A percentile compares a stretch with the other conserved stretches of the same genome.
Conservation (phyloP, 1,140 invertebrate genomes). For the Aphidius gifuensis region DNA sequence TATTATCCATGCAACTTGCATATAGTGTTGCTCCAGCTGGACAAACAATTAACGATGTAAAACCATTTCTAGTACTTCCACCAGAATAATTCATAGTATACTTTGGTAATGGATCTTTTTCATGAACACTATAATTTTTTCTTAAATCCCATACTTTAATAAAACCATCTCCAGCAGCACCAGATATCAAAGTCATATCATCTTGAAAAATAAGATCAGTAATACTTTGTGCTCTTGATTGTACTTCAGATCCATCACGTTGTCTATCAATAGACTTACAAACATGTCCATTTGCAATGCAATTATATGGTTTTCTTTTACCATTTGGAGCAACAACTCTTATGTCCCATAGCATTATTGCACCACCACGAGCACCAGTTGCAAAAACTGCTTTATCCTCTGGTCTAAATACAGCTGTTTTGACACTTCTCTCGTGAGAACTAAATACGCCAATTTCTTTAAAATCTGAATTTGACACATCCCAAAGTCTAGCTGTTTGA, state of each 20-base stretch:
- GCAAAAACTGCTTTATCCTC: constrained; percentile 74
- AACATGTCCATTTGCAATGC: constrained; percentile 62
- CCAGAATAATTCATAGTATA: constrained; percentile 70
- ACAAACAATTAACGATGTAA: constrained; percentile 75
- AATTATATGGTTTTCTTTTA: constrained; percentile 58
- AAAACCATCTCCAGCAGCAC: constrained; percentile 76
- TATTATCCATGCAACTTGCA: constrained; percentile 81
- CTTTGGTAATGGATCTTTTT: constrained; percentile 68
- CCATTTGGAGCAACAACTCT: constrained; percentile 51
- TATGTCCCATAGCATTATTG: constrained; percentile 80
- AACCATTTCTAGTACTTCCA: constrained; percentile 68
- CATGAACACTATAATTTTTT: constrained; percentile 71
- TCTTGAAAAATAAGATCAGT: constrained; percentile 79
- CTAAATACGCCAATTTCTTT: constrained; percentile 60
- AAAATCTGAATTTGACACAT: constrained; percentile 57
- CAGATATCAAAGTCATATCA: constrained; percentile 72
- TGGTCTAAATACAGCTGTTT: constrained; percentile 70
- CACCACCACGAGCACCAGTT: constrained; percentile 79
- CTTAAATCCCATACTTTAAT: constrained; percentile 87
- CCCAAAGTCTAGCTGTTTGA: constrained; percentile 74
- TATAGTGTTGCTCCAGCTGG: constrained; percentile 67
- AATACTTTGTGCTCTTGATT: constrained; percentile 61
- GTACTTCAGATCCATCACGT: constrained; percentile 46
- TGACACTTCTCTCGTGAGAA: constrained; percentile 75
- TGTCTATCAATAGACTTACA: constrained; percentile 51